A percentile compares a stretch with the other conserved stretches of the same genome.
These are phyloP conservation scores for Paratilapia polleni DNA, from an alignment of 2,113 vertebrate species.

Conservation along the genomic window DNA sequence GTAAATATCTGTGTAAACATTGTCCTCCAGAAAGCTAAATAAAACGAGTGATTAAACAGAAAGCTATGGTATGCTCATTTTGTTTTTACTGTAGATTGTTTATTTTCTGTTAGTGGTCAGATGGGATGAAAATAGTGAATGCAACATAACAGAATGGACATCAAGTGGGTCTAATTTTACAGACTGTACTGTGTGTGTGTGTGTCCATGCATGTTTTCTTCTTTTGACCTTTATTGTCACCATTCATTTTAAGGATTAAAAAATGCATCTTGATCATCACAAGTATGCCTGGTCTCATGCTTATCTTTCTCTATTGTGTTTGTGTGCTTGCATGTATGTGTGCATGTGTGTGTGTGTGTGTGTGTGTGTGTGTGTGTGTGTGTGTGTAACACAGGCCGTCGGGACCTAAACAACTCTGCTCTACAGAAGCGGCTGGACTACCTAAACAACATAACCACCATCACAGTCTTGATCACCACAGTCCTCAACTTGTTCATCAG, in stretches of 20 bases:
- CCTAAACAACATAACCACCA: constrained; percentile 72
- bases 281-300: constrained; percentile 17
- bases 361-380: constrained; percentile 18
- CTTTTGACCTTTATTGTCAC: neutral
- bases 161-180: neutral
- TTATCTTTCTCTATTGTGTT: constrained; percentile 13
- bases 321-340: neutral
- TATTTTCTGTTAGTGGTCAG: neutral
- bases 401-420: constrained; percentile 67
- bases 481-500: constrained; percentile 76
- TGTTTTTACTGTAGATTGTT: constrained; percentile 5
- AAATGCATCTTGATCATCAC: neutral
- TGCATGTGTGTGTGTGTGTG: constrained; percentile 10
- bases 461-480: constrained; percentile 70
- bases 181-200: neutral
- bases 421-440: constrained; percentile 76
- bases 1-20: neutral
- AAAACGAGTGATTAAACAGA: constrained; percentile 46
- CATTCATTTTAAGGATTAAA: neutral
- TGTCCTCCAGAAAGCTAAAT: constrained; percentile 38
- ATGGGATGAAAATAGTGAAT: neutral
- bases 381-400: constrained; percentile 62
- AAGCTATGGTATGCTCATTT: neutral
- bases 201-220: neutral
- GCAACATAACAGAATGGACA: neutral